Percentiles rank a stretch among this genome's conserved stretches.
These are phyloP conservation scores for Dolichallabes microphthalmus DNA, from an alignment of 2,113 vertebrate species.

Conservation along the genomic window DNA sequence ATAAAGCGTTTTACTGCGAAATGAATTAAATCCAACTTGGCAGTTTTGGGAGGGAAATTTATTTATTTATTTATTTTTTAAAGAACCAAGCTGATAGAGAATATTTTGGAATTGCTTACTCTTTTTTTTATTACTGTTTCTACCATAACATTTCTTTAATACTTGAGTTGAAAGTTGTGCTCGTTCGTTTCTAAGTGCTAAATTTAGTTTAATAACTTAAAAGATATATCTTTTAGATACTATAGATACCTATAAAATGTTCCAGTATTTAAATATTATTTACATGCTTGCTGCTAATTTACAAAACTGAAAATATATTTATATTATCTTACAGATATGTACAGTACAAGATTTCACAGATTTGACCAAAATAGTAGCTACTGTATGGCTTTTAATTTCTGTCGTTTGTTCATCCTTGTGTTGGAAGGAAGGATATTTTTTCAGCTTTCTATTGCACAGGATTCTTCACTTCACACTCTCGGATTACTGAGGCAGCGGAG, in stretches of 20 bases:
- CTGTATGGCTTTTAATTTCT: background rate
- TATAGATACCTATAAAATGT: background rate
- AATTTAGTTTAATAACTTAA: background rate
- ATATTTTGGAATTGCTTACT: too few species aligned
- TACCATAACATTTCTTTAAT: too few species aligned
- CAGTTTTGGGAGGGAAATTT: too few species aligned
- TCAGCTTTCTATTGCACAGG: background rate
- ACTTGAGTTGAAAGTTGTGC: too few species aligned
- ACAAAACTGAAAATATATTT: constrained; percentile 4
- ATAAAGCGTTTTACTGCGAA: too few species aligned
- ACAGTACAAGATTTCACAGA: constrained; percentile 4
- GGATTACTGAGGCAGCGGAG: background rate
- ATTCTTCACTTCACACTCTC: background rate
- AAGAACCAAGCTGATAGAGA: too few species aligned
- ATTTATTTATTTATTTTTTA: too few species aligned
- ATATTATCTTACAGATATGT: constrained; percentile 32
- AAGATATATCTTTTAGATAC: too few species aligned
- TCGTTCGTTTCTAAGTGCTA: too few species aligned
- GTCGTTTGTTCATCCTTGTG: background rate
- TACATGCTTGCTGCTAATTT: background rate
- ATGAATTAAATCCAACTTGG: too few species aligned
- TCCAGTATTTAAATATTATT: background rate
- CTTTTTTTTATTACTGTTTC: too few species aligned
- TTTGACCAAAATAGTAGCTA: constrained; percentile 5
- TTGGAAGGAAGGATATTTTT: background rate